Percentiles rank a stretch among this genome's conserved stretches.
Conservation (phyloP, 2,888 invertebrate genomes). For the Candidula unifasciata region DNA sequence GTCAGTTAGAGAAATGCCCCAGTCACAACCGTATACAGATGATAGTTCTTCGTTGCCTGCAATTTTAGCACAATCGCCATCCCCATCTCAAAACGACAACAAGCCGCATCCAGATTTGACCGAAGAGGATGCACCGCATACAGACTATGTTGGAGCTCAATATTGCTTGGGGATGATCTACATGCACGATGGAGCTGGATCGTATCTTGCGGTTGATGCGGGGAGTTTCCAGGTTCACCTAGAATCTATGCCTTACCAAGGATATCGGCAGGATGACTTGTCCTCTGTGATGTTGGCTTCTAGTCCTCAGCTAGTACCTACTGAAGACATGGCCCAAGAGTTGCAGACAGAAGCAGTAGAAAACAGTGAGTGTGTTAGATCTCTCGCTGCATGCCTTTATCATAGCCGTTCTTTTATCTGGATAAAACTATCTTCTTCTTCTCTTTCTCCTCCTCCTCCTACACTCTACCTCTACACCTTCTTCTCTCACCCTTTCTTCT, state of each 20-base stretch:
- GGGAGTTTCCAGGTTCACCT: constrained; percentile 2
- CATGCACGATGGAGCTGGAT: constrained; percentile 19
- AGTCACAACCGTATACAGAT: neutral
- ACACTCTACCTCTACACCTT: neutral
- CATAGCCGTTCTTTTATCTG: no score
- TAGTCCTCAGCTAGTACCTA: neutral
- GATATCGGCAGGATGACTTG: neutral
- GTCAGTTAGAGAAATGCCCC: constrained; percentile 19
- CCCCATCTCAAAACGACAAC: neutral
- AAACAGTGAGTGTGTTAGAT: constrained; percentile 23
- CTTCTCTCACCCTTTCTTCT: neutral
- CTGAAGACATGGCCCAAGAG: neutral
- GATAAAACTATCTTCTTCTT: no score
- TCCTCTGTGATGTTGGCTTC: neutral
- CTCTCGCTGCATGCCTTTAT: no score
- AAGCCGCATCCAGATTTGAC: neutral
- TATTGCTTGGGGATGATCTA: neutral
- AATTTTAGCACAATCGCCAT: neutral
- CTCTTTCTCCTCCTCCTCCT: neutral
- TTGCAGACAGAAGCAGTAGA: neutral
- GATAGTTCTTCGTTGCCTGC: constrained; percentile 11
- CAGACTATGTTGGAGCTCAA: neutral
- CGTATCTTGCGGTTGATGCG: constrained; percentile 23
- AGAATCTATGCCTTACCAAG: constrained; percentile 14
- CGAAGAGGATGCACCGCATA: neutral